phyloP scores from a whole-genome alignment of 2,888 invertebrate genomes.

The Heliconius erato region DNA sequence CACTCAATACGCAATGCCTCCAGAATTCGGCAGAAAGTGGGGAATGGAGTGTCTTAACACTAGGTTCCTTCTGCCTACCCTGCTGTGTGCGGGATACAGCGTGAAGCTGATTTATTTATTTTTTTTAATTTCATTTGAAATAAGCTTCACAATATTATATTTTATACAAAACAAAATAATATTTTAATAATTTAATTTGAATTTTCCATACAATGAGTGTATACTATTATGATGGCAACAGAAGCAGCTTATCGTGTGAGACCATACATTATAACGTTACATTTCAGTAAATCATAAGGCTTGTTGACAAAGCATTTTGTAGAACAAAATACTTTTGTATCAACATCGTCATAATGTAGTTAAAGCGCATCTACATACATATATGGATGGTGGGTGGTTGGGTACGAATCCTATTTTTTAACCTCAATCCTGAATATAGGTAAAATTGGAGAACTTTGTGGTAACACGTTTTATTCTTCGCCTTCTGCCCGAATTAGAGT shows the following conservation, averaged over 20 bases:
- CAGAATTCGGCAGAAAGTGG: no score
- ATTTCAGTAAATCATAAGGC: constrained; percentile 2
- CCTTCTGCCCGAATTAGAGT: no score
- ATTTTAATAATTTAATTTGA: constrained; percentile 2
- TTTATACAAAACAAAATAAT: constrained; percentile 6
- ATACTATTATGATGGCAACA: constrained; percentile 11
- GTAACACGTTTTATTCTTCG: no score
- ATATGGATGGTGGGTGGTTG: not conserved
- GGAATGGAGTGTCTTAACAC: no score
- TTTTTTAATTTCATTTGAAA: no score
- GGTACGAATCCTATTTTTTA: not conserved
- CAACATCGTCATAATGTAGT: not conserved
- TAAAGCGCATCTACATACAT: no score
- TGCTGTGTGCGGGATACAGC: no score
- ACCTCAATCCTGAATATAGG: no score
- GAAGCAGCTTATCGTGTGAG: constrained; percentile 23
- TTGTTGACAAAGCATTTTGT: not conserved
- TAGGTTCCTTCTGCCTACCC: no score
- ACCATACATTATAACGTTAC: constrained; percentile 8
- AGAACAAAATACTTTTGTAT: constrained; percentile 1
- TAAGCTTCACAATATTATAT: not conserved
- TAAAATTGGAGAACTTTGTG: no score
- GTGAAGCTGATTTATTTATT: no score
- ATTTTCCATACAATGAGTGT: constrained; percentile 7
- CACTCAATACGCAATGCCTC: no score